phyloP scores from a whole-genome alignment of 2,888 invertebrate genomes.

The Endotricha flammealis region DNA sequence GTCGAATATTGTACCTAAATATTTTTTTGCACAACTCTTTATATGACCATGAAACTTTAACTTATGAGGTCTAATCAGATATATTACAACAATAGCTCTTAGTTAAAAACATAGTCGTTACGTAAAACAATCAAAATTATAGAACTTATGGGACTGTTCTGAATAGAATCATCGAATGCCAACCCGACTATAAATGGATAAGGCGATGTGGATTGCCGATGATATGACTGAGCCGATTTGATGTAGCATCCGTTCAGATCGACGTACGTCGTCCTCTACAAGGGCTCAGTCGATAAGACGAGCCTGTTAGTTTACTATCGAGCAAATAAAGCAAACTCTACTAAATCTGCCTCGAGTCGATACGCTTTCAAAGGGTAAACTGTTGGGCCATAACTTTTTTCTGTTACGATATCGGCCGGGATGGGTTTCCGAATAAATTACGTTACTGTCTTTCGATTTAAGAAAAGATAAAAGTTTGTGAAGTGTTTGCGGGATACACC shows the following conservation, averaged over 20 bases:
- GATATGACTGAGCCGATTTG: slow-evolving; percentile 19
- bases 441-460: slow-evolving; percentile 39
- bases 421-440: slow-evolving; percentile 40
- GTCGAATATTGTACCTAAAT: too few species aligned
- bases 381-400: slow-evolving; percentile 41
- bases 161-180: background rate
- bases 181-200: background rate
- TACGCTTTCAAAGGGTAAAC: slow-evolving; percentile 42
- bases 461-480: slow-evolving; percentile 39
- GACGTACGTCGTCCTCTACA: slow-evolving; percentile 19
- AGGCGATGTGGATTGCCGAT: slow-evolving; percentile 15
- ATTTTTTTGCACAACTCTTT: too few species aligned
- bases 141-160: background rate
- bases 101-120: too few species aligned
- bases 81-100: too few species aligned
- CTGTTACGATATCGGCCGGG: slow-evolving; percentile 36
- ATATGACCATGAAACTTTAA: too few species aligned
- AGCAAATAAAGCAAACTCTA: slow-evolving; percentile 41
- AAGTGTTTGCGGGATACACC: slow-evolving; percentile 29
- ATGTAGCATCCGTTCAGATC: slow-evolving; percentile 22
- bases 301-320: slow-evolving; percentile 35
- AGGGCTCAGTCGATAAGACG: slow-evolving; percentile 29
- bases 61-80: too few species aligned
- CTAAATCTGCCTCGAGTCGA: slow-evolving; percentile 37
- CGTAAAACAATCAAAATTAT: too few species aligned